Evolutionary conservation across 2,888 invertebrate species (phyloP).

Genomic region (Mechanitis messenoides): DNA sequence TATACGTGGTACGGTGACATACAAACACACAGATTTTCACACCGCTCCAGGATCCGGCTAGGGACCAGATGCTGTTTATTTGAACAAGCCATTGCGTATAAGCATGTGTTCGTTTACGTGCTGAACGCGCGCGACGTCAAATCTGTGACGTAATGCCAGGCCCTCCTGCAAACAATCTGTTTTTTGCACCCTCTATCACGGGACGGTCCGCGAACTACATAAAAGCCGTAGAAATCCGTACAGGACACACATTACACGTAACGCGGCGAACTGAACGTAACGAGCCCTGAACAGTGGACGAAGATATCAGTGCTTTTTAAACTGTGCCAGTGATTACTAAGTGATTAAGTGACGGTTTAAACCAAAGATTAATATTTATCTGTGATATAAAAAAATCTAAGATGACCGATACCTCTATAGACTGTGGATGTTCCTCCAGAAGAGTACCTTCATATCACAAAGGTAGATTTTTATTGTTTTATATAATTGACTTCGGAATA

Average conservation of each 20-base stretch:
- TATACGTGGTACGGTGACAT: not conserved
- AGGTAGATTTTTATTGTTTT: constrained; percentile 42
- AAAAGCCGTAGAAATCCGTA: constrained; percentile 71
- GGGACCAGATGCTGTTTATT: constrained; percentile 69
- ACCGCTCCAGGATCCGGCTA: constrained; percentile 61
- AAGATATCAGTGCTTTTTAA: constrained; percentile 12
- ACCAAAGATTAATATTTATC: constrained; percentile 48
- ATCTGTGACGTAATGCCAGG: constrained; percentile 65
- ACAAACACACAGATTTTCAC: constrained; percentile 43
- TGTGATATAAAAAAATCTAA: constrained; percentile 58
- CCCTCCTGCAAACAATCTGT: constrained; percentile 70
- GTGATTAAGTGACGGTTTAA: constrained; percentile 27
- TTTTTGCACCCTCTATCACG: constrained; percentile 74
- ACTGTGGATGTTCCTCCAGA: constrained; percentile 49
- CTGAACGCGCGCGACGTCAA: constrained; percentile 56
- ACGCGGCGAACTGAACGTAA: constrained; percentile 67
- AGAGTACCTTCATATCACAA: constrained; percentile 42
- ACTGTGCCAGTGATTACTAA: constrained; percentile 34
- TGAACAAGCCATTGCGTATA: constrained; percentile 63
- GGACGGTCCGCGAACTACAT: constrained; percentile 65
- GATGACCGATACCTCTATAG: constrained; percentile 47
- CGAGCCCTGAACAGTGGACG: constrained; percentile 47
- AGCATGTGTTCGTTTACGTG: constrained; percentile 61
- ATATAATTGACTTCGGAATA: too few species aligned
- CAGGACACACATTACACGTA: constrained; percentile 72